Evolutionary conservation across 1,140 invertebrate species (phyloP).

Genomic region (Saccostrea cuccullata): DNA sequence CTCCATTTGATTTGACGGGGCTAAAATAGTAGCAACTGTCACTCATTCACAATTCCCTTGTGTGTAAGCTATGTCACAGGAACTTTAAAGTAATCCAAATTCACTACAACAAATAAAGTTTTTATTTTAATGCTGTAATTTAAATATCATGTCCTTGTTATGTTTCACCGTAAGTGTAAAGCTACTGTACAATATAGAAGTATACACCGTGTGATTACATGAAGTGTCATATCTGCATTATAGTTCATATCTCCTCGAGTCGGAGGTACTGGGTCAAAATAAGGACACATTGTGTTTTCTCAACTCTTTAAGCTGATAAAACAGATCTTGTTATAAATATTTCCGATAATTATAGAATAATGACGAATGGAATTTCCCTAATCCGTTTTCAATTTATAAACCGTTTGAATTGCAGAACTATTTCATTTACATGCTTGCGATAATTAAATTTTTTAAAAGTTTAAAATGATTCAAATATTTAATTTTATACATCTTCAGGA

Average conservation of each 20-base stretch:
- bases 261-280: background rate
- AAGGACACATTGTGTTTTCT: background rate
- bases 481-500: background rate
- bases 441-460: background rate
- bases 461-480: background rate
- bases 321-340: background rate
- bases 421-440: background rate
- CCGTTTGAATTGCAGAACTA: background rate
- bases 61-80: background rate
- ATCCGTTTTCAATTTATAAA: background rate
- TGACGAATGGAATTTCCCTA: background rate
- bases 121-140: background rate
- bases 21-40: conserved; percentile 5
- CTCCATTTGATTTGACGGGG: conserved; percentile 29
- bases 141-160: background rate
- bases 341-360: background rate
- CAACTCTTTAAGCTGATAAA: conserved; percentile 2
- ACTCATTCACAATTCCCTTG: conserved; percentile 14
- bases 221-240: background rate
- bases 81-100: background rate
- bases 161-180: background rate
- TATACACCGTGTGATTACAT: background rate
- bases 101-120: background rate
- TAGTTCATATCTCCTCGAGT: background rate
- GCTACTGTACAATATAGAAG: background rate